Evolutionary conservation across 2,888 invertebrate genomes (phyloP), one percentile per base, ranked within the genome.

Genomic region (Eucera pruinosa): DNA sequence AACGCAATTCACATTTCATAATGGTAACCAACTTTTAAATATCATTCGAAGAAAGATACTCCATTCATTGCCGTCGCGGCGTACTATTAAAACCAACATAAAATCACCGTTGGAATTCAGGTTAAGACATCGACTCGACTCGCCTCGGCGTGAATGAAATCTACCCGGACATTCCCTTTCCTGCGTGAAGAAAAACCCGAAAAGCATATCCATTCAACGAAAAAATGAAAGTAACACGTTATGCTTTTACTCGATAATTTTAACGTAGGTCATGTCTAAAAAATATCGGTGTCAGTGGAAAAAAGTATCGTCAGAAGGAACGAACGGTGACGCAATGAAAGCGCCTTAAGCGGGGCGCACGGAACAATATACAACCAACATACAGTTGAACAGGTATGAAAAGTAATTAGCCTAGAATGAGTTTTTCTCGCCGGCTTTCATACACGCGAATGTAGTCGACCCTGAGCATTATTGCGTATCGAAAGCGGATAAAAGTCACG

Each of bases 381-480:
- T 72, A 48, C 15, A 33, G 47, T 64, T 18, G 41, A 25, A 48
- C 68, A 60, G 69, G 74, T 62, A 74, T 78, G 77, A 78, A 78
- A 78, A 74, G 74, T 78, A 78, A 78, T 78, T 78, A 78, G 74
- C 77, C 74, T 78, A 69, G 77, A 78, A 74, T 78, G 74, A 78
- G 69, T 78, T 74, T 78, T 78, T 78, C 77, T 74, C 36, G 36
- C 11, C 60, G 54, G 64, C 60, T 57, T 58, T 52, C 58, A 50
- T 68, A 60, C 54, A 57, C 67, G 80, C 78, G 78, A 79, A 78
- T 78, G 78, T 80, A 68, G 80, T 80, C 75, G 80, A 72, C 80
- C 80, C 78, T 80, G 80, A 80, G 57, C 74, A 58, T 67, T 80
- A 70, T 52, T 78, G 67, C 77, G 67, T 77, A 77, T 77, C 62